A percentile compares a stretch with the other conserved stretches of the same genome.
Conservation (phyloP, 2,888 invertebrate genomes). For the Drosophila buzzatii region DNA sequence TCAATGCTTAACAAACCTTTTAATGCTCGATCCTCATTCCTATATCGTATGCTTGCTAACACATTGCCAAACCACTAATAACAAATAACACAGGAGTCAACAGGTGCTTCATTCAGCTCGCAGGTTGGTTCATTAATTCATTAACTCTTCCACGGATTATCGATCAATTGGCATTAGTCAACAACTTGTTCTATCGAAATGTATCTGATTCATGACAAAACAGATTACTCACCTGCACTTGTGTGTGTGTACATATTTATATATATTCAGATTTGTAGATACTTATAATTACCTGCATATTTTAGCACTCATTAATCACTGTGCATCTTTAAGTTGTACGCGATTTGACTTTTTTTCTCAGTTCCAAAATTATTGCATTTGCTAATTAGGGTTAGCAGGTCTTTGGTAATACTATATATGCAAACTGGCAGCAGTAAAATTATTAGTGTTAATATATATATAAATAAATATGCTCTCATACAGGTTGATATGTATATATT, state of each 20-base stretch:
- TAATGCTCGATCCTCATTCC: slow-evolving; percentile 24
- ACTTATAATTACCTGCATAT: background rate
- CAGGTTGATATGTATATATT: too few species aligned
- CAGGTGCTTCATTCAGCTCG: slow-evolving; percentile 79
- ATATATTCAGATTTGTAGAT: background rate
- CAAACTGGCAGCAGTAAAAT: too few species aligned
- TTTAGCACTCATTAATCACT: background rate
- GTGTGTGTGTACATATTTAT: slow-evolving; percentile 6
- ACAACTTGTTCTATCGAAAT: slow-evolving; percentile 2
- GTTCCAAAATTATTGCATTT: background rate
- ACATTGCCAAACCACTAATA: background rate
- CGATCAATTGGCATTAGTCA: slow-evolving; percentile 31
- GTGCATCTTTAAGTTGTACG: background rate
- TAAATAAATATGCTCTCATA: too few species aligned
- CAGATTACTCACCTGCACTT: slow-evolving; percentile 30
- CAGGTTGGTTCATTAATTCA: slow-evolving; percentile 67
- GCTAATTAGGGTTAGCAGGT: background rate
- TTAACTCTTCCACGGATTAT: background rate
- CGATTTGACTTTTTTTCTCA: background rate
- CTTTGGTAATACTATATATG: too few species aligned
- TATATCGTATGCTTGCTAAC: slow-evolving; percentile 44
- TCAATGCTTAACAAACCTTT: slow-evolving; percentile 12
- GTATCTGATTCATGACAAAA: slow-evolving; percentile 38
- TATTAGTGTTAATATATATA: too few species aligned
- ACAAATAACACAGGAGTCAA: slow-evolving; percentile 67